Percentiles rank a stretch among this genome's conserved stretches.
Evolutionary conservation across 2,888 invertebrate species (phyloP).

Genomic region (Diploptera punctata): DNA sequence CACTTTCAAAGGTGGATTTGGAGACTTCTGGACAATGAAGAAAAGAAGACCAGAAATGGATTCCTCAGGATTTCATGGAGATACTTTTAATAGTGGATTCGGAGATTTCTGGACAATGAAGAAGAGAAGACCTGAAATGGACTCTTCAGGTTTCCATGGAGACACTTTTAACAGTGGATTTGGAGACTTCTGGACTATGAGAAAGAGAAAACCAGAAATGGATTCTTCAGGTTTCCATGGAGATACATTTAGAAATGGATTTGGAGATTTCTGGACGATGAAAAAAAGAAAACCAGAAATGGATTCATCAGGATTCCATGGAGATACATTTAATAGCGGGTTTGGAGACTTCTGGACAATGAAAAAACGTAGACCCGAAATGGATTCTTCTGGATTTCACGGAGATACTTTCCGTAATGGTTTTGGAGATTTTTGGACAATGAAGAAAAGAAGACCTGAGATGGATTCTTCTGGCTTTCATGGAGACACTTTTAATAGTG

Average conservation of each 20-base stretch:
- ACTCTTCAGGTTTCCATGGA: constrained; percentile 49
- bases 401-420: constrained; percentile 47
- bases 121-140: constrained; percentile 49
- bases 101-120: constrained; percentile 51
- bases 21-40: constrained; percentile 51
- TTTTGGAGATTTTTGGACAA: constrained; percentile 46
- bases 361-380: constrained; percentile 44
- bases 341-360: constrained; percentile 47
- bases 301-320: constrained; percentile 41
- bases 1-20: constrained; percentile 50
- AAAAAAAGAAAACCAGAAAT: constrained; percentile 46
- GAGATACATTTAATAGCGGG: constrained; percentile 47
- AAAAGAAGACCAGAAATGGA: constrained; percentile 48
- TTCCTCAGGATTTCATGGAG: constrained; percentile 51
- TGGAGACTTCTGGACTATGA: constrained; percentile 49
- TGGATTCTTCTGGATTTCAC: constrained; percentile 42
- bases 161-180: constrained; percentile 50
- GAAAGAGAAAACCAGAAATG: constrained; percentile 47
- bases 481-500: constrained; percentile 47
- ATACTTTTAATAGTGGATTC: constrained; percentile 50
- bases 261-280: constrained; percentile 48
- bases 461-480: constrained; percentile 42
- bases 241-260: constrained; percentile 49
- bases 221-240: constrained; percentile 49
- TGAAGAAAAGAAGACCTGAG: constrained; percentile 45